phyloP scores from a whole-genome alignment of 2,888 invertebrate genomes.

The Timema podura region DNA sequence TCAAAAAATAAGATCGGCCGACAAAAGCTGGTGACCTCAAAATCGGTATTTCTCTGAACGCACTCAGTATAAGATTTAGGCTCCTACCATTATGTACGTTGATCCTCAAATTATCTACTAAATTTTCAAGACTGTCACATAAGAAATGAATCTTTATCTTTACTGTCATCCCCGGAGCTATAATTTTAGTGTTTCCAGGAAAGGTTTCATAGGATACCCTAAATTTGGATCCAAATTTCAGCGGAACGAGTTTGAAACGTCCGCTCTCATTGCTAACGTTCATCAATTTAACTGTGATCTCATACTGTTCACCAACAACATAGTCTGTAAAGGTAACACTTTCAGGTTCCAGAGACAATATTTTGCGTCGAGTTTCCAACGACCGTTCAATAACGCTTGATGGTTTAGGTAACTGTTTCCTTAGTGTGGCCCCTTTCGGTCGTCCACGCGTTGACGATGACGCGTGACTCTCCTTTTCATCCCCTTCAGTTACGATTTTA shows the following conservation, averaged over 20 bases:
- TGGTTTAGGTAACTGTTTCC: no score
- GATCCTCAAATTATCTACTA: not conserved
- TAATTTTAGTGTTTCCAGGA: not conserved
- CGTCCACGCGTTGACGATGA: no score
- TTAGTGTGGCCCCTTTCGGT: no score
- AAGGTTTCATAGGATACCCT: not conserved
- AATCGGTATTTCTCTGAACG: not conserved
- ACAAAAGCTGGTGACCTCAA: not conserved
- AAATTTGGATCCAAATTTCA: not conserved
- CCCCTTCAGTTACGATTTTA: no score
- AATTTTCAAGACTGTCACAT: not conserved
- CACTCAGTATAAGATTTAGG: not conserved
- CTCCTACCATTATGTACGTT: not conserved
- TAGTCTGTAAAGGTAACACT: not conserved
- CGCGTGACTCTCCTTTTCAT: no score
- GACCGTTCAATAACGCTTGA: no score
- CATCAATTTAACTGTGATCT: not conserved
- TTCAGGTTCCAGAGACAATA: not conserved
- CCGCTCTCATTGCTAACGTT: not conserved
- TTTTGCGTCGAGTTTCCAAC: not conserved
- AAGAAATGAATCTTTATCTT: not conserved
- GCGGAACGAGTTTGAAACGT: not conserved
- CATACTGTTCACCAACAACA: not conserved
- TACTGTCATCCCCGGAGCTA: not conserved
- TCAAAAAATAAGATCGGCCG: not conserved